phyloP scores from a whole-genome alignment of 2,888 invertebrate genomes.

The Nymphalis urticae region DNA sequence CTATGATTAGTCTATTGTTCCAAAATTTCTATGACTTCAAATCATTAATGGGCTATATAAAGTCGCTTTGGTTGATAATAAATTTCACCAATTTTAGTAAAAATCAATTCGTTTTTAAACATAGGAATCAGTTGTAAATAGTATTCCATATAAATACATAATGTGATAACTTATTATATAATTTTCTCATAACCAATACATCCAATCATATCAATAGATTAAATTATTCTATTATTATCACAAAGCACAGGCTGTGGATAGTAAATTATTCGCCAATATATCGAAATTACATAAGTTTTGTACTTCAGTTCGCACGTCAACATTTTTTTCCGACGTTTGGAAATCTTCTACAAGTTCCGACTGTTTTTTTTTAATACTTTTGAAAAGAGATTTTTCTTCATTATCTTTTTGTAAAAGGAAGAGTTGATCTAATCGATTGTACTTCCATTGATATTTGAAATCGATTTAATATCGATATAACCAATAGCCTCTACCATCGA shows the following conservation, averaged over 20 bases:
- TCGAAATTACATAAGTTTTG: conserved; percentile 32
- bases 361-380: not conserved
- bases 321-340: too few species aligned
- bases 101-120: too few species aligned
- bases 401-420: conserved; percentile 4
- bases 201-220: conserved; percentile 13
- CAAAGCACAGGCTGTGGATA: conserved; percentile 69
- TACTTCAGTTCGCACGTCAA: conserved; percentile 33
- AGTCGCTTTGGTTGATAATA: too few species aligned
- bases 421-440: conserved; percentile 6
- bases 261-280: conserved; percentile 52
- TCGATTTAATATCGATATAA: conserved; percentile 29
- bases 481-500: conserved; percentile 22
- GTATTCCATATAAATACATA: conserved; percentile 8
- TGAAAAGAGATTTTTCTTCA: not conserved
- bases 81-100: too few species aligned
- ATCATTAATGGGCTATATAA: too few species aligned
- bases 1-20: too few species aligned
- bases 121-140: not conserved
- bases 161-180: conserved; percentile 11
- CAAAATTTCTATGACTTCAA: too few species aligned
- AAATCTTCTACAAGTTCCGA: too few species aligned
- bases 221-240: conserved; percentile 61
- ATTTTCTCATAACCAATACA: conserved; percentile 8
- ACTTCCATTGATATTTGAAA: conserved; percentile 1